Conservation (phyloP, 2,797 vertebrate species). For the Bryconaethiops microstoma region DNA sequence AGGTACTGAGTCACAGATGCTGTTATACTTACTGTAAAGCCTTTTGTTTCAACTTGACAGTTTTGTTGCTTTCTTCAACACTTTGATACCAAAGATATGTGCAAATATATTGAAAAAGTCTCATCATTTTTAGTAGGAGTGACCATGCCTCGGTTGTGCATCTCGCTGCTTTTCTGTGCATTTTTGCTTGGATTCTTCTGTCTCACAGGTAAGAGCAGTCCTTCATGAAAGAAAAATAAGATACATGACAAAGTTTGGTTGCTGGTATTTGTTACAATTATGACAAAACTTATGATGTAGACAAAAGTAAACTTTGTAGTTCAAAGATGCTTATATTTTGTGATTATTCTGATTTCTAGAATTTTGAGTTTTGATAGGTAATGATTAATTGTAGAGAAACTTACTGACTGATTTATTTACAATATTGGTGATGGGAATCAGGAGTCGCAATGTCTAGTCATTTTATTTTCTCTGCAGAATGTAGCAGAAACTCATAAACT, state of each 20-base stretch:
- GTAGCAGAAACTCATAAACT: too few species aligned
- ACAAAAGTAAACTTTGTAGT: too few species aligned
- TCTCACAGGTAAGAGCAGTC: conserved; percentile 47
- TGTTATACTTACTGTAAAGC: neutral
- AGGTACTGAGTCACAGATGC: neutral
- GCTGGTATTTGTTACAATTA: neutral
- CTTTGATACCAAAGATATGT: neutral
- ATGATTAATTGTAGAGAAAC: too few species aligned
- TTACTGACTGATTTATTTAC: too few species aligned
- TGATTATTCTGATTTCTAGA: too few species aligned
- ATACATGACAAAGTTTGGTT: neutral
- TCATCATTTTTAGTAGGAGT: conserved; percentile 6
- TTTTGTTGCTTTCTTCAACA: neutral
- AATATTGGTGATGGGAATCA: too few species aligned
- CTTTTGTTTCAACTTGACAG: neutral
- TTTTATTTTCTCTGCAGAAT: too few species aligned
- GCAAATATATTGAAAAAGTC: neutral
- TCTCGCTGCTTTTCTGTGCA: conserved; percentile 42
- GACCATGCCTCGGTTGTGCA: conserved; percentile 50
- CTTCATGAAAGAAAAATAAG: neutral
- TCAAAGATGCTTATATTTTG: too few species aligned
- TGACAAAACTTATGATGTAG: neutral
- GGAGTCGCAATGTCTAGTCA: too few species aligned
- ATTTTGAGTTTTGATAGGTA: too few species aligned
- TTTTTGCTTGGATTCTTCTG: conserved; percentile 49